Evolutionary conservation across 2,797 vertebrate species (phyloP).

Genomic region (Halcyon smyrnensis): DNA sequence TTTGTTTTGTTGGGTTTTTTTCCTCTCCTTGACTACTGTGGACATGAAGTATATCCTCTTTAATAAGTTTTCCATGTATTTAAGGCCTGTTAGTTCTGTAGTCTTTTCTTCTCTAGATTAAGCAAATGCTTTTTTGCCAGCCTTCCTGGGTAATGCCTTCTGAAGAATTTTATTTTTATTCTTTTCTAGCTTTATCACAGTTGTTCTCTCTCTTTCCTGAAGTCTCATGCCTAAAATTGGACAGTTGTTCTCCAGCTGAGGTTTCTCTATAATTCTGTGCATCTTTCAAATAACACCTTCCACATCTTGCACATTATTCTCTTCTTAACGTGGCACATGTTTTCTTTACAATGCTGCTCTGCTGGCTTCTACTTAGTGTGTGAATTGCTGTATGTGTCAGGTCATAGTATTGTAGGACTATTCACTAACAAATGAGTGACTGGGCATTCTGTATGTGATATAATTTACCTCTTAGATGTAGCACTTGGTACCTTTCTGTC

Average conservation of each 20-base stretch:
- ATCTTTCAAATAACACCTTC: neutral
- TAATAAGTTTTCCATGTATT: neutral
- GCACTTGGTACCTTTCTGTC: neutral
- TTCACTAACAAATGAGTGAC: no score
- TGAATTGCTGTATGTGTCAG: neutral
- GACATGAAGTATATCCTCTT: neutral
- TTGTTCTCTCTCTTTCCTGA: neutral
- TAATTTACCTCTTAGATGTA: neutral
- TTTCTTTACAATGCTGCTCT: neutral
- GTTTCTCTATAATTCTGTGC: neutral
- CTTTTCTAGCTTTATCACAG: neutral
- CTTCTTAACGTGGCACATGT: neutral
- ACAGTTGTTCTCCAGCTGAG: neutral
- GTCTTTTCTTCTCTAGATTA: neutral
- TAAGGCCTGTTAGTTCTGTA: neutral
- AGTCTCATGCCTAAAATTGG: neutral
- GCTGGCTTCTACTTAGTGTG: neutral
- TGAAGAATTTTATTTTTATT: neutral
- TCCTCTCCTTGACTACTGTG: neutral
- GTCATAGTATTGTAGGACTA: neutral
- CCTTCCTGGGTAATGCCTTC: neutral
- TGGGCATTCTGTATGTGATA: neutral
- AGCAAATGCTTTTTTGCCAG: neutral
- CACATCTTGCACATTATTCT: neutral
- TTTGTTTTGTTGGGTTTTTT: neutral